Conservation (phyloP, 1,140 invertebrate species). For the Spodoptera frugiperda region DNA sequence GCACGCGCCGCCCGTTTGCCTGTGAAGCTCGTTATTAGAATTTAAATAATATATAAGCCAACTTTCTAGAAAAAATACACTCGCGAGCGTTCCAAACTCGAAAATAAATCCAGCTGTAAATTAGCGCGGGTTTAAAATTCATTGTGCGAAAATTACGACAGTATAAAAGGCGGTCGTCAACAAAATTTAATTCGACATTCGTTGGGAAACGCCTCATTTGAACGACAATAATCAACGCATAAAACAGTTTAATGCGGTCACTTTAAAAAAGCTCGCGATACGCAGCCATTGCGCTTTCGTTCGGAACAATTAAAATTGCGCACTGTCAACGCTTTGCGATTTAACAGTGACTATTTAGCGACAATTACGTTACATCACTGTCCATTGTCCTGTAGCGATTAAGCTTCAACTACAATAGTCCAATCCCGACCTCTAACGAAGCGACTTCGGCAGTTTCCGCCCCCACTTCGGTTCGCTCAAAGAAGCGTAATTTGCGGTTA, state of each 20-base stretch:
- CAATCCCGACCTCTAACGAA: constrained; percentile 82
- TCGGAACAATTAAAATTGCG: constrained; percentile 71
- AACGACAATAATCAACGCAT: constrained; percentile 71
- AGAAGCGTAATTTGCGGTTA: constrained; percentile 82
- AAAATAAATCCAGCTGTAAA: constrained; percentile 55
- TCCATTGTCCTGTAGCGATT: constrained; percentile 79
- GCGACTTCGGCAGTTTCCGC: constrained; percentile 79
- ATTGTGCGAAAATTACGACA: constrained; percentile 71
- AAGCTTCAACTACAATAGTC: constrained; percentile 72
- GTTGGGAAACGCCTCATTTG: constrained; percentile 68
- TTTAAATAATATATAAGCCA: constrained; percentile 60
- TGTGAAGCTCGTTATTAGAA: constrained; percentile 62
- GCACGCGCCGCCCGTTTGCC: constrained; percentile 64
- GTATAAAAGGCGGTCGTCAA: constrained; percentile 69
- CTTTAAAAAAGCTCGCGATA: constrained; percentile 54
- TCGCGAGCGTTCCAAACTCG: constrained; percentile 33
- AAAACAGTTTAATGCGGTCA: constrained; percentile 63
- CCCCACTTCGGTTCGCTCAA: constrained; percentile 71
- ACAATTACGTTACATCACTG: constrained; percentile 79
- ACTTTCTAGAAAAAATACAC: constrained; percentile 45
- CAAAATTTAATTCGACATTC: constrained; percentile 76
- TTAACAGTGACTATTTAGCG: constrained; percentile 77
- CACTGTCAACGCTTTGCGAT: constrained; percentile 65
- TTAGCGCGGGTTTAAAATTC: constrained; percentile 63
- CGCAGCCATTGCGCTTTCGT: constrained; percentile 39